Evolutionary conservation across 2,888 invertebrate species (phyloP).

Genomic region (Ormyrus labotus): DNA sequence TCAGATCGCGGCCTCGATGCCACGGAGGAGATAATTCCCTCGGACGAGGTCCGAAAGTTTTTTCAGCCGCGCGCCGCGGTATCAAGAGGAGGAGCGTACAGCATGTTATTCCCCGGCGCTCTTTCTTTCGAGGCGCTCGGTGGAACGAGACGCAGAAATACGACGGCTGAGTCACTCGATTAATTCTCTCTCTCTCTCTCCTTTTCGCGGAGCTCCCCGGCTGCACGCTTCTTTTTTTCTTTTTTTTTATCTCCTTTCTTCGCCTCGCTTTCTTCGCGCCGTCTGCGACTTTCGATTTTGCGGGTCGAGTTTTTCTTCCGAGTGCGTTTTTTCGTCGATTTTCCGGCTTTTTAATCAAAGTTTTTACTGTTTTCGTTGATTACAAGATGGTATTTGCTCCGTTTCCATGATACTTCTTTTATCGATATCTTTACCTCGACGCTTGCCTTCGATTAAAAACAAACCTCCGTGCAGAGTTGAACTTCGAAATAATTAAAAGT

Average conservation of each 20-base stretch:
- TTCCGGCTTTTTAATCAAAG: not conserved
- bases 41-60: constrained; percentile 29
- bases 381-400: not conserved
- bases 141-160: constrained; percentile 30
- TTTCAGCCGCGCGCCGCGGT: constrained; percentile 19
- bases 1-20: constrained; percentile 33
- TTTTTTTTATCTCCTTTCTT: constrained; percentile 1
- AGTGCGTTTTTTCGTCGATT: not conserved
- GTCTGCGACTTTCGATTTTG: not conserved
- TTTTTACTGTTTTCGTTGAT: not conserved
- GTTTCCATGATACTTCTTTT: not conserved
- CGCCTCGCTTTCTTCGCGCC: constrained; percentile 18
- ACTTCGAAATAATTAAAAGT: not conserved
- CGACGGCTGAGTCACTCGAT: constrained; percentile 39
- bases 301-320: not conserved
- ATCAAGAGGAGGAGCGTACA: not conserved
- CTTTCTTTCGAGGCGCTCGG: not conserved
- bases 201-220: no score
- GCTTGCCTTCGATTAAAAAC: not conserved
- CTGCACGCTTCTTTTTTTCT: not conserved
- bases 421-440: no score
- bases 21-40: constrained; percentile 53
- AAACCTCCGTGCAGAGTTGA: not conserved
- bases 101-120: not conserved
- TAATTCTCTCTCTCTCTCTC: constrained; percentile 21